These are phyloP conservation scores for Acanthiza pusilla DNA, from an alignment of 2,797 vertebrate species.

Conservation along the genomic window DNA sequence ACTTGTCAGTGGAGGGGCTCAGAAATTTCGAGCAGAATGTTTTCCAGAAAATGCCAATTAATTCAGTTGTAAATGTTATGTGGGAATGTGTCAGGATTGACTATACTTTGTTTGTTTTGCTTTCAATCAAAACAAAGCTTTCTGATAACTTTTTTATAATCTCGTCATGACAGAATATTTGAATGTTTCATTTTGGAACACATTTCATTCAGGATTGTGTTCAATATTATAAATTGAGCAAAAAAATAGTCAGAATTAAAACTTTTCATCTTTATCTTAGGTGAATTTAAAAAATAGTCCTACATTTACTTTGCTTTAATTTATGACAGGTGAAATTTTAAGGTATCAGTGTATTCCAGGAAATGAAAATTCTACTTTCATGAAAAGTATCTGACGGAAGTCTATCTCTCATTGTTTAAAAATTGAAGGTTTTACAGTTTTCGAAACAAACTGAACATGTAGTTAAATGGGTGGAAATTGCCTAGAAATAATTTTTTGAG, in stretches of 20 bases:
- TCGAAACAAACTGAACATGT: background rate
- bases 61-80: conserved; percentile 38
- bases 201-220: background rate
- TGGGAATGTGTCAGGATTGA: conserved; percentile 54
- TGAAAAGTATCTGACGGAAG: background rate
- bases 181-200: background rate
- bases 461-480: background rate
- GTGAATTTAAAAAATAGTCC: background rate
- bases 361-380: background rate
- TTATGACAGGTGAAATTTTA: background rate
- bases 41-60: conserved; percentile 53
- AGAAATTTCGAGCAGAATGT: conserved; percentile 43
- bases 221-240: background rate
- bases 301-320: background rate
- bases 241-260: background rate
- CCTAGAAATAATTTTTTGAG: background rate
- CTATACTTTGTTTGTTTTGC: conserved; percentile 54
- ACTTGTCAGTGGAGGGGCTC: background rate
- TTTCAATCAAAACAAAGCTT: conserved; percentile 62
- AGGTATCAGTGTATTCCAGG: background rate
- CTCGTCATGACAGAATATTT: conserved; percentile 7
- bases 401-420: background rate
- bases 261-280: background rate
- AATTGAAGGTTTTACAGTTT: background rate
- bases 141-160: conserved; percentile 21